Conservation (phyloP, 2,113 vertebrate genomes). For the Rhombomys opimus region DNA sequence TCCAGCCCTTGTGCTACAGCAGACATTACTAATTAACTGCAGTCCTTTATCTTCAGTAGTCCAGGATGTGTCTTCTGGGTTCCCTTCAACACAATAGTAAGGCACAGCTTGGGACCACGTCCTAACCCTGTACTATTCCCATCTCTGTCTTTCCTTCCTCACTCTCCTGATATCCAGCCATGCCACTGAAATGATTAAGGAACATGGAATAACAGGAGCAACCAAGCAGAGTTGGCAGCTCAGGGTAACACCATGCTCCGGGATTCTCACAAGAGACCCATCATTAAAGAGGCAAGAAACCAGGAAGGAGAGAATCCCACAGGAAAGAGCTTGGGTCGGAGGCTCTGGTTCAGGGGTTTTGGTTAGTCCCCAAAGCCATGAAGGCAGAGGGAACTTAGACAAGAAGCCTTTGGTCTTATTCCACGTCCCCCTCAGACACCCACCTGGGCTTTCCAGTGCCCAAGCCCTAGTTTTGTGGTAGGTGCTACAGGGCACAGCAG, state of each 20-base stretch:
- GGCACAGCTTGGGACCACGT: not conserved
- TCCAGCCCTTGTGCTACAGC: not conserved
- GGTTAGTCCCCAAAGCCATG: not conserved
- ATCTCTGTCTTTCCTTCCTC: not conserved
- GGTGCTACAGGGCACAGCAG: not conserved
- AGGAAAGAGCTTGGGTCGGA: not conserved
- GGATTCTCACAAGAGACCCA: not conserved
- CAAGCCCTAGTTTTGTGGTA: no score
- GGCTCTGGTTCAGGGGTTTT: not conserved
- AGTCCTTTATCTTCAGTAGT: not conserved
- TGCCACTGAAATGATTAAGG: not conserved
- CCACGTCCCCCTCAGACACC: not conserved
- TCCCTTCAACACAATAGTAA: not conserved
- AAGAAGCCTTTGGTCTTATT: not conserved
- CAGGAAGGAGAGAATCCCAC: not conserved
- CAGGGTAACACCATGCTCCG: accelerated
- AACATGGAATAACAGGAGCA: accelerated
- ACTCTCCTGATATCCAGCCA: not conserved
- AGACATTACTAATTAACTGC: not conserved
- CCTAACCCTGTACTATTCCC: not conserved
- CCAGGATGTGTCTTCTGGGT: not conserved
- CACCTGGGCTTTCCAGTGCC: no score
- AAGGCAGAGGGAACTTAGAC: accelerated
- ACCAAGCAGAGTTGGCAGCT: not conserved
- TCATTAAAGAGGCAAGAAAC: not conserved